Conservation (phyloP, 1,140 invertebrate genomes). For the Heterodera carotae region DNA sequence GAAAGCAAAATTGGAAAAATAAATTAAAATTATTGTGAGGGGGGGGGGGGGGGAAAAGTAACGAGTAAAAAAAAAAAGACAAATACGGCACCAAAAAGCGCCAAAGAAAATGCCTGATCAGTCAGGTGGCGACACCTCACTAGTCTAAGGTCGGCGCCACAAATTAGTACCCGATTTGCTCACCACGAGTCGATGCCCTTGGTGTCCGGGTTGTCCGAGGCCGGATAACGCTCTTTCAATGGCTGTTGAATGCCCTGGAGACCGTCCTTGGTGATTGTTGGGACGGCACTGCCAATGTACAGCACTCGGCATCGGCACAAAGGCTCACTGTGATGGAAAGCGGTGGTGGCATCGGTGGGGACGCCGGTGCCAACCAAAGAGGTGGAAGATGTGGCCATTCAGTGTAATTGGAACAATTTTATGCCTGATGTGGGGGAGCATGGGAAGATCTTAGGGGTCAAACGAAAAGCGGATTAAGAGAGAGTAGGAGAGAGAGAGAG, state of each 20-base stretch:
- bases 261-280: conserved; percentile 94
- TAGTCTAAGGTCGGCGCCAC: too few species aligned
- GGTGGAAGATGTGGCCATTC: conserved; percentile 6
- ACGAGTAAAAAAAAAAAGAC: too few species aligned
- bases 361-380: neutral
- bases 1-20: too few species aligned
- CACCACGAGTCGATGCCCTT: conserved; percentile 89
- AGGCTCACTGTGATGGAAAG: conserved; percentile 41
- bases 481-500: too few species aligned
- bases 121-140: too few species aligned
- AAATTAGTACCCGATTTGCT: too few species aligned
- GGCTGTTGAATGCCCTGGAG: conserved; percentile 96
- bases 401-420: neutral
- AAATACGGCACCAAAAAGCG: too few species aligned
- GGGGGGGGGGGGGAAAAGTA: too few species aligned
- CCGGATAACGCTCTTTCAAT: conserved; percentile 89
- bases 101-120: too few species aligned
- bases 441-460: neutral
- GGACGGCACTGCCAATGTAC: conserved; percentile 93
- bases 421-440: neutral
- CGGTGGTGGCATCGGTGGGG: neutral
- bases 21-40: too few species aligned
- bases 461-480: too few species aligned
- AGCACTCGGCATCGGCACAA: conserved; percentile 80
- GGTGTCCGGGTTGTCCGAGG: conserved; percentile 73